A percentile compares a stretch with the other conserved stretches of the same genome.
Evolutionary conservation across 1,140 invertebrate species (phyloP).

Genomic region (Macrobrachium rosenbergii): DNA sequence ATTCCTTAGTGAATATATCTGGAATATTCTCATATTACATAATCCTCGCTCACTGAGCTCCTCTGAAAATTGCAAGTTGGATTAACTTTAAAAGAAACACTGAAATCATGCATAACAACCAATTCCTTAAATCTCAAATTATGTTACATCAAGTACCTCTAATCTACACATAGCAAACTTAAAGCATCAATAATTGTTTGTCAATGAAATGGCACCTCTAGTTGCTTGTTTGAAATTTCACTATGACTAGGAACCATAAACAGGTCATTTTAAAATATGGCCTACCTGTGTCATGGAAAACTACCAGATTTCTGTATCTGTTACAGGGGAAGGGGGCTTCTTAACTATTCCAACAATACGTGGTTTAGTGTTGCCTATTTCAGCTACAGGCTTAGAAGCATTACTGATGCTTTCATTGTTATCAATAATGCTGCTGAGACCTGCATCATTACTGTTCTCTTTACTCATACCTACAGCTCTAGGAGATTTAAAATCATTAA

Average conservation of each 20-base stretch:
- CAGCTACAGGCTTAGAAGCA: slow-evolving; percentile 13
- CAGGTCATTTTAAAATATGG: background rate
- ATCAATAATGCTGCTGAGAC: background rate
- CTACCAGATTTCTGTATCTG: slow-evolving; percentile 61
- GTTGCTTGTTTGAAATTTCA: slow-evolving; percentile 22
- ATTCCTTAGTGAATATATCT: no score
- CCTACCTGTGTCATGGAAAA: slow-evolving; percentile 8
- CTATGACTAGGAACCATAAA: slow-evolving; percentile 23
- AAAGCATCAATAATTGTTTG: no score
- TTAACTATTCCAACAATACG: slow-evolving; percentile 58
- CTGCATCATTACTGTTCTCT: slow-evolving; percentile 20
- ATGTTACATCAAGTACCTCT: no score
- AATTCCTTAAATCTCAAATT: no score
- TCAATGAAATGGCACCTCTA: no score
- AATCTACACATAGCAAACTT: no score
- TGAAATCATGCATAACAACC: no score
- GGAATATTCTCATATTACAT: no score
- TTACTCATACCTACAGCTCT: slow-evolving; percentile 43
- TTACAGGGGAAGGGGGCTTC: slow-evolving; percentile 52
- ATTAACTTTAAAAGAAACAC: no score
- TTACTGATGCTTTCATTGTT: slow-evolving; percentile 7
- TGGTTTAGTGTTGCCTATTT: slow-evolving; percentile 43
- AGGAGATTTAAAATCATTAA: slow-evolving; percentile 56
- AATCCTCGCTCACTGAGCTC: no score
- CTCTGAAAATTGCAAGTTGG: no score